Evolutionary conservation across 2,888 invertebrate species (phyloP).

Genomic region (Leucoma salicis): DNA sequence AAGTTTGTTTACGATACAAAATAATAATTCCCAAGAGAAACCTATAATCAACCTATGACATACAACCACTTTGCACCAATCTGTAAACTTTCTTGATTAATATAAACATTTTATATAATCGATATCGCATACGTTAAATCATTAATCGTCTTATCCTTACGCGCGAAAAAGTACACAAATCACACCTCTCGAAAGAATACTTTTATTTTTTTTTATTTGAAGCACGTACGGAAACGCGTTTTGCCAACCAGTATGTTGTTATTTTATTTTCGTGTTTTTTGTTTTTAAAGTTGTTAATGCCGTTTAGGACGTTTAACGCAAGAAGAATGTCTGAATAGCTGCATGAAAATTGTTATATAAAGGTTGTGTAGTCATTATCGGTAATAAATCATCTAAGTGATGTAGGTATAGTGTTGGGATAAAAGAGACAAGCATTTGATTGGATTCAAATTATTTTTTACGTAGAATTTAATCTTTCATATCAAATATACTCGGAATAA

Average conservation of each 20-base stretch:
- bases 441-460: too few relatives aligned
- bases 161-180: constrained; percentile 76
- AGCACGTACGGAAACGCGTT: constrained; percentile 60
- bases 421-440: too few relatives aligned
- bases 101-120: constrained; percentile 48
- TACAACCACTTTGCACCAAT: constrained; percentile 14
- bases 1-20: neutral
- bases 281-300: constrained; percentile 51
- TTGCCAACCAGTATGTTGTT: constrained; percentile 43
- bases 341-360: constrained; percentile 7
- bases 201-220: constrained; percentile 44
- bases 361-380: constrained; percentile 5
- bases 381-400: too few relatives aligned
- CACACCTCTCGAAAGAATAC: constrained; percentile 62
- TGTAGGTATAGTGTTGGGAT: too few relatives aligned
- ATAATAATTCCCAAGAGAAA: too few relatives aligned
- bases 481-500: too few relatives aligned
- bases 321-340: constrained; percentile 26
- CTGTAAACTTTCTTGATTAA: constrained; percentile 14
- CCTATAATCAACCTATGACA: too few relatives aligned
- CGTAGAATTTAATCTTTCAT: too few relatives aligned
- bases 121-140: constrained; percentile 59
- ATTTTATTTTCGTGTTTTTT: constrained; percentile 44
- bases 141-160: constrained; percentile 62
- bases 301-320: constrained; percentile 48